Conservation (phyloP, 1,140 invertebrate genomes). For the Drosophila pachea region DNA sequence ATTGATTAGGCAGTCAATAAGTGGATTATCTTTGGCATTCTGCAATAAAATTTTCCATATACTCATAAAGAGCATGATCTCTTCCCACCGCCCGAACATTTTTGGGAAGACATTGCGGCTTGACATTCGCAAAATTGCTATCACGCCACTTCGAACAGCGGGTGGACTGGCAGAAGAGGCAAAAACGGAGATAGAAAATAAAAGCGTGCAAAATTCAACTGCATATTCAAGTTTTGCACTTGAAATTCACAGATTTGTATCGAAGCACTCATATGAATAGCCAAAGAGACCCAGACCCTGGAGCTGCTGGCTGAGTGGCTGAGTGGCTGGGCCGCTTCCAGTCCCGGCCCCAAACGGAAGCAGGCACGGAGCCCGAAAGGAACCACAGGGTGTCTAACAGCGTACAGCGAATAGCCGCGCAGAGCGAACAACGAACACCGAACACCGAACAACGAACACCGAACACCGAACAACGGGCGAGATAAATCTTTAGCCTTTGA, state of each 20-base stretch:
- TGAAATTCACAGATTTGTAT: constrained; percentile 76
- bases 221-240: constrained; percentile 76
- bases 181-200: constrained; percentile 6
- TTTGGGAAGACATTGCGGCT: constrained; percentile 2
- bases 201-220: constrained; percentile 64
- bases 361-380: constrained; percentile 39
- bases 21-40: not conserved
- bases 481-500: constrained; percentile 76
- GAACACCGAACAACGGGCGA: constrained; percentile 54
- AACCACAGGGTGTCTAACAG: constrained; percentile 68
- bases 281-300: constrained; percentile 35
- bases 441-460: constrained; percentile 50
- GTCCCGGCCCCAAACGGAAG: constrained; percentile 56
- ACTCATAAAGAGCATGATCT: no score
- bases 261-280: constrained; percentile 64
- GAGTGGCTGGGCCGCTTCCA: not conserved
- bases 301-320: no score
- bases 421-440: constrained; percentile 36
- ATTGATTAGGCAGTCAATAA: not conserved
- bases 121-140: constrained; percentile 24
- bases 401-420: no score
- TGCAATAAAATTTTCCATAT: no score
- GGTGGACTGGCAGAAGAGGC: not conserved
- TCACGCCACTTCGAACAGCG: constrained; percentile 26
- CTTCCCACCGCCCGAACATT: no score